Evolutionary conservation across 1,140 invertebrate species (phyloP).

Genomic region (Trichomalopsis sarcophagae): DNA sequence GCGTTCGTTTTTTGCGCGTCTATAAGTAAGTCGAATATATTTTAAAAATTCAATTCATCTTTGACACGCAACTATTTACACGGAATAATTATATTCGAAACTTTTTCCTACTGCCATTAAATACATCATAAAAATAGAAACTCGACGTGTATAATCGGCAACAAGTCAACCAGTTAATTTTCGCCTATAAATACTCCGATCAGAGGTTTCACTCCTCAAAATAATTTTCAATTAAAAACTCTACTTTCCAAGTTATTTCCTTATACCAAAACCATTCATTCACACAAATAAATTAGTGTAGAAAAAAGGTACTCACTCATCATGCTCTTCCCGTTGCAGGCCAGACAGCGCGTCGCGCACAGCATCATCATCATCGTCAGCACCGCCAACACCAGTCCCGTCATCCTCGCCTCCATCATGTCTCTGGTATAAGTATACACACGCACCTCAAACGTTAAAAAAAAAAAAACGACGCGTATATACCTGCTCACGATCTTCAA

Average conservation of each 20-base stretch:
- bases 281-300: neutral
- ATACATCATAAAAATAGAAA: no score
- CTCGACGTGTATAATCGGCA: no score
- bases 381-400: neutral
- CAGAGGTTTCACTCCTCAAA: neutral
- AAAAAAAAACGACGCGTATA: constrained; percentile 3
- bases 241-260: neutral
- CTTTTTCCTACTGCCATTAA: no score
- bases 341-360: constrained; percentile 50
- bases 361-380: constrained; percentile 2
- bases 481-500: neutral
- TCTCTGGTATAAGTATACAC: neutral
- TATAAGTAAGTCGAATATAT: no score
- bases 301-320: constrained; percentile 59
- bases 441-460: neutral
- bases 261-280: no score
- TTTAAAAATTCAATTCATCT: no score
- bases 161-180: no score
- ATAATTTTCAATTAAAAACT: neutral
- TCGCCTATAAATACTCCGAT: no score
- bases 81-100: no score
- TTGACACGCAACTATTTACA: no score
- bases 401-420: neutral
- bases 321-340: constrained; percentile 62
- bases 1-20: no score